phyloP scores from a whole-genome alignment of 1,140 invertebrate genomes.

The Aphis craccivora region DNA sequence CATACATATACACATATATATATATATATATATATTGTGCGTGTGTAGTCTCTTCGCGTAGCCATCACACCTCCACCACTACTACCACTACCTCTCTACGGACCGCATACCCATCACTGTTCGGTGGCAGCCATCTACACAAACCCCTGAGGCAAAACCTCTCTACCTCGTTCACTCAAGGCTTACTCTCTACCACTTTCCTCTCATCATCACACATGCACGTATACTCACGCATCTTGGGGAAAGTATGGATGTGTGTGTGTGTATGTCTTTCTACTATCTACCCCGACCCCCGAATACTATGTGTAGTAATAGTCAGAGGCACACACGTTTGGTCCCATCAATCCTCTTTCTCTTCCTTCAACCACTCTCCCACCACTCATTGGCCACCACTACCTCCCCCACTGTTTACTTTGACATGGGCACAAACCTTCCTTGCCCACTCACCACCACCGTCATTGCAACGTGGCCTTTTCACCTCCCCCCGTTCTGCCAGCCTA shows the following conservation, averaged over 20 bases:
- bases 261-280: neutral
- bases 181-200: slow-evolving; percentile 4
- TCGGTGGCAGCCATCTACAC: slow-evolving; percentile 45
- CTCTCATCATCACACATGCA: neutral
- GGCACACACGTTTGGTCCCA: slow-evolving; percentile 48
- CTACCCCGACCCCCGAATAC: neutral
- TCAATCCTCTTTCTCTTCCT: slow-evolving; percentile 38
- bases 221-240: neutral
- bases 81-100: neutral
- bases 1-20: neutral
- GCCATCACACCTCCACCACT: slow-evolving; percentile 28
- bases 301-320: slow-evolving; percentile 48
- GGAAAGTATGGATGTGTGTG: neutral
- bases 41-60: slow-evolving; percentile 50
- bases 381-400: slow-evolving; percentile 12
- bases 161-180: neutral
- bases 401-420: neutral
- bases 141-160: slow-evolving; percentile 37
- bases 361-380: slow-evolving; percentile 1
- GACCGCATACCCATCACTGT: neutral
- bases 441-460: neutral
- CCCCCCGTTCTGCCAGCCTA: neutral
- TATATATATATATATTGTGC: neutral
- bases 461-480: slow-evolving; percentile 43
- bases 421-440: slow-evolving; percentile 19